Evolutionary conservation across 2,888 invertebrate genomes (phyloP), one percentile per base, ranked within the genome.

Genomic region (Sarcophaga caerulescens): DNA sequence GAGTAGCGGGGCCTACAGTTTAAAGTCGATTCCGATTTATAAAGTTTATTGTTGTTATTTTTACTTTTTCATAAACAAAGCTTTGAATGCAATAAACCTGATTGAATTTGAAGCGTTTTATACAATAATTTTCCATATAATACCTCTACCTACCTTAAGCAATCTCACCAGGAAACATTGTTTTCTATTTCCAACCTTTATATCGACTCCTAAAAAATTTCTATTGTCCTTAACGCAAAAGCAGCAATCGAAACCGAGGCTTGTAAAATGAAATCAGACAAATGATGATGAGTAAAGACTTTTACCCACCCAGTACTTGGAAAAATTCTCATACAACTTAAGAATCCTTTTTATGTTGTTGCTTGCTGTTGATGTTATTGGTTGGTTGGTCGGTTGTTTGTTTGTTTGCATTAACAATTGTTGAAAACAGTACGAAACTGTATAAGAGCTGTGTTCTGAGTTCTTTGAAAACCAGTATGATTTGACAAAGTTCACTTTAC

Each of bases 401-500:
- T 35, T 57, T 45, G 47, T 81, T 25, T 45, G 35, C 23, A 60
- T 60, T 14, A 63, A 25, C 19, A 10, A 35, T 71, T 71, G 47
- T 76, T 11, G 19, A 65, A n/a, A 70, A 63, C 52, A 65, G 25
- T 63, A 63, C 23, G 35, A 57, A 44, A 14, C 75, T 57, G 76
- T 17, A 12, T 35, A 77, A 69, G 25, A 60, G 17, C 47, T 70
- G 45, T 74, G 79, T 63, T 69, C 59, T 68, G 68, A 63, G 21
- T 12, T 11, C 35, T 25, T n/a, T 62, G 68, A 75, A 79, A 85
- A 65, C 60, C 77, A 80, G 69, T 69, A 84, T 74, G 73, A 86
- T 86, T 84, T 86, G 86, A 86, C 86, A 86, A 86, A 84, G 81
- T 86, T 86, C 80, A 84, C 74, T 84, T 66, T 63, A 75, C 23